Percentiles rank a stretch among this genome's conserved stretches.
phyloP scores from a whole-genome alignment of 2,113 vertebrate genomes.

The Prunella fulvescens region DNA sequence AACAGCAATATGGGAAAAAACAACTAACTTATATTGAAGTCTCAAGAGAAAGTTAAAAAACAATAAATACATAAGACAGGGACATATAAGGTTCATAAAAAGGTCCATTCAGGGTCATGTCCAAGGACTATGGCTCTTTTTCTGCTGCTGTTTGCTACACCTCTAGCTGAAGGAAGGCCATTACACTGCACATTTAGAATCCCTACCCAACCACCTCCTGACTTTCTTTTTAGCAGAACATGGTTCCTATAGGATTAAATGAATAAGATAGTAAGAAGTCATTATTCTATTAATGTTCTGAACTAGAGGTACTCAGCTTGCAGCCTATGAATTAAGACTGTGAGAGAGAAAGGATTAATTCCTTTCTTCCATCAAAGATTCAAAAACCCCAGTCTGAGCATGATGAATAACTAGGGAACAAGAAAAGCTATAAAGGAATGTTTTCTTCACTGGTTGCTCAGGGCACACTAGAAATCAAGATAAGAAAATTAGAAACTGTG shows the following conservation, averaged over 20 bases:
- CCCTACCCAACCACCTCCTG: not conserved
- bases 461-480: not conserved
- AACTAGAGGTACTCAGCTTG: not conserved
- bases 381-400: not conserved
- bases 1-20: conserved; percentile 44
- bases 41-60: conserved; percentile 22
- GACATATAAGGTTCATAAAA: conserved; percentile 17
- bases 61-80: not conserved
- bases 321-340: not conserved
- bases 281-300: not conserved
- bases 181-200: not conserved
- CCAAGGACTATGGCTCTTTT: not conserved
- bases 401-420: not conserved
- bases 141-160: not conserved
- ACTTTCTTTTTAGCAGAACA: not conserved
- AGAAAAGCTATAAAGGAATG: not conserved
- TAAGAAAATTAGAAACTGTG: not conserved
- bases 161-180: not conserved
- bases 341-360: not conserved
- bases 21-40: conserved; percentile 17
- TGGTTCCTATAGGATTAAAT: not conserved
- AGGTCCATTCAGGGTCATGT: not conserved
- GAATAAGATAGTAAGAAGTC: not conserved
- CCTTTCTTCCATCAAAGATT: not conserved
- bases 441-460: not conserved